A percentile compares a stretch with the other conserved stretches of the same genome.
Evolutionary conservation across 2,113 vertebrate species (phyloP).

Genomic region (Dascyllus trimaculatus): DNA sequence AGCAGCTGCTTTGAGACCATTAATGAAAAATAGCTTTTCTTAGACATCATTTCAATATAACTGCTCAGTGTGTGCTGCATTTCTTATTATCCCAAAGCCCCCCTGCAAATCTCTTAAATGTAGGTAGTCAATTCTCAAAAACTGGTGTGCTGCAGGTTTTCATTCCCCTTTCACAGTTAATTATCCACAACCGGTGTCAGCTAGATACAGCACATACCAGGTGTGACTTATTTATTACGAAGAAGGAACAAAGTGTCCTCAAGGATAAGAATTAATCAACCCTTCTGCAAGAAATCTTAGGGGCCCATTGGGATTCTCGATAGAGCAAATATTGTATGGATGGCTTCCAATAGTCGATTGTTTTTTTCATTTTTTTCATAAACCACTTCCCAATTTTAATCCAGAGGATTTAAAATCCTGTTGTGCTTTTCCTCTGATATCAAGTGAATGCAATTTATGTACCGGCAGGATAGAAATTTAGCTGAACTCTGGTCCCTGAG

Average conservation of each 20-base stretch:
- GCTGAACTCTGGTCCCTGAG: neutral
- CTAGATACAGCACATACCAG: slow-evolving; percentile 7
- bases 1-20: slow-evolving; percentile 6
- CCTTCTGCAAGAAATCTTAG: neutral
- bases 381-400: neutral
- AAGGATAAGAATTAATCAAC: neutral
- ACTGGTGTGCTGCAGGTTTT: slow-evolving; percentile 30
- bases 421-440: neutral
- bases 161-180: neutral
- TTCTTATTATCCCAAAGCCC: slow-evolving; percentile 34
- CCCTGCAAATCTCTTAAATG: slow-evolving; percentile 25
- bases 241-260: neutral
- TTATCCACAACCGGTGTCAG: slow-evolving; percentile 16
- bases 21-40: slow-evolving; percentile 29
- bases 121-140: neutral
- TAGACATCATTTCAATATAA: slow-evolving; percentile 12
- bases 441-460: slow-evolving; percentile 27
- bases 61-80: slow-evolving; percentile 20
- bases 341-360: neutral
- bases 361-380: neutral
- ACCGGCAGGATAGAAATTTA: slow-evolving; percentile 5
- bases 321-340: neutral
- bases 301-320: neutral
- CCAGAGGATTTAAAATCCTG: neutral
- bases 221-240: slow-evolving; percentile 7